Evolutionary conservation across 2,888 invertebrate genomes (phyloP), one percentile per base, ranked within the genome.

Genomic region (Drosophila mimetica): DNA sequence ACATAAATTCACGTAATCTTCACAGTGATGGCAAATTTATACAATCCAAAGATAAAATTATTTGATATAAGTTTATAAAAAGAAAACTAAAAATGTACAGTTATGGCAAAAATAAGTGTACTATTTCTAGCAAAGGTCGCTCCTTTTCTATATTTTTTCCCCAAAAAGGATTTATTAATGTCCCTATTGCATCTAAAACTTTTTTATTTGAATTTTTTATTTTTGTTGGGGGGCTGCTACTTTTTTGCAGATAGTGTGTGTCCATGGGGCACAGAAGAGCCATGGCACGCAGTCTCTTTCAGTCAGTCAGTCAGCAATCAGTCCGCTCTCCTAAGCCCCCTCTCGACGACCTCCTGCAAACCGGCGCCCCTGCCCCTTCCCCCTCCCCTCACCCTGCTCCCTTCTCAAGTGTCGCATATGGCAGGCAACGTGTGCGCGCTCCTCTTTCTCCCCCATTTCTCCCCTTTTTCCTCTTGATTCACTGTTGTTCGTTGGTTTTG

Each of bases 371-470:
- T 39, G 39, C 13, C 39, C 18, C 39, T 9, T 18, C 20, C 18
- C 53, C 37, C 28, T 8, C 34, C 53, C 25, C 34, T 11, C 20
- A 18, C 34, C 57, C 50, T 36, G 28, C 39, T 13, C 63, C 65
- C 47, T 70, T 53, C 50, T 60, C 60, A 47, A 70, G 50, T 64
- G 65, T 51, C 72, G 70, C 80, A 83, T 76, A 76, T 80, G 80
- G 76, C 84, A 47, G 47, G 46, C 71, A 83, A 74, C 70, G 77
- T 77, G 77, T 78, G 84, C 76, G 76, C 25, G 50, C 57, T 63
- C 42, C 42, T 14, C 18, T 9, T 42, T 16, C 51, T 18, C 25
- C 52, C 28, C 58, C 5, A 20, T 34, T 14, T 58, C 25, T 34
- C 44, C 13, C 13, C 14, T 37, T 22, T 18, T 8, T 32, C 9